Conservation (phyloP, 2,888 invertebrate genomes). For the Stramonita haemastoma region DNA sequence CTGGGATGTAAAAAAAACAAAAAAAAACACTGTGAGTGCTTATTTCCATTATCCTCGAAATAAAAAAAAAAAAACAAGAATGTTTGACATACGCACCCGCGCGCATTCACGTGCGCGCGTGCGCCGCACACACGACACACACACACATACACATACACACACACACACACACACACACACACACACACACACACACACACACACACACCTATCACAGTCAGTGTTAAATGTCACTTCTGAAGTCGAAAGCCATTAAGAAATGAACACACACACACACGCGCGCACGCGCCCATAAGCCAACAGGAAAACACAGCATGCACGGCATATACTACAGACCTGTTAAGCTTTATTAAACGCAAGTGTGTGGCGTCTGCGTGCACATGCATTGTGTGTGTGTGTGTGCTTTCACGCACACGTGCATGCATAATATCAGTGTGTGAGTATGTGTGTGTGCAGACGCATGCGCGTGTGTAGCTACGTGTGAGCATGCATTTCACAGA, state of each 20-base stretch:
- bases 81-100: neutral
- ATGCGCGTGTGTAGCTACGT: neutral
- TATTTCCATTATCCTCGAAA: no score
- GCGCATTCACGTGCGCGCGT: neutral
- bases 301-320: neutral
- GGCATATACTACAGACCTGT: neutral
- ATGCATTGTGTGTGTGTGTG: neutral
- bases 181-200: conserved; percentile 10
- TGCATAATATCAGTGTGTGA: neutral
- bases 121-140: no score
- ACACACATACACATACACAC: conserved; percentile 8
- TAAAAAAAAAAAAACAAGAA: no score
- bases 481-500: neutral
- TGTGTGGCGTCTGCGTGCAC: neutral
- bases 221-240: no score
- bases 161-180: conserved; percentile 3
- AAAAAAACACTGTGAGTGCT: no score
- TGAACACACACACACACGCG: neutral
- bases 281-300: neutral
- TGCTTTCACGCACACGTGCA: neutral
- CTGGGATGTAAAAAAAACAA: no score
- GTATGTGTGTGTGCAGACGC: neutral
- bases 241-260: no score
- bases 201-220: neutral
- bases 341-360: no score